Evolutionary conservation across 2,797 vertebrate genomes (phyloP), one percentile per base, ranked within the genome.

Genomic region (Helicolenus hilgendorfi): DNA sequence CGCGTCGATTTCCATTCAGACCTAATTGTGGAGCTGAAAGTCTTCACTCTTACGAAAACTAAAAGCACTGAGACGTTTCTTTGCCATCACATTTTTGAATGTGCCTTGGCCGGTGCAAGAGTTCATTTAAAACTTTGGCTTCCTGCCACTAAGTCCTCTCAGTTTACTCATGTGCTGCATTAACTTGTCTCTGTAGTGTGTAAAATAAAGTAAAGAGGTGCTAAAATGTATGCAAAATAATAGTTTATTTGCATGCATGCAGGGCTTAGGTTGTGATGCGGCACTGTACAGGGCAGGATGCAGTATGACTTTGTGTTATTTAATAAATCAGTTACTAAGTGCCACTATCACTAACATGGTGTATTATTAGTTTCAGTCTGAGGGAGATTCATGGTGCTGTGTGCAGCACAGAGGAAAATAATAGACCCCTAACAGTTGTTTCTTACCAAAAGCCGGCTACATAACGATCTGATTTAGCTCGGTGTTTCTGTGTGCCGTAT

Each of bases 91-190:
- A 69, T 69, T 80, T 77, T 55, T 62, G 20, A 72, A 72, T 69
- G 49, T 56, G 67, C 38, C 72, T 83, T 87, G 83, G 90, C 73
- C 22, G 7, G 65, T 68, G 78, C 56, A n/a, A 59, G n/a, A 80
- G 35, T 90, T 94, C 62, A 84, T 93, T 91, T 85, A 89, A 84
- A 85, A 77, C 59, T 6, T 53, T 93, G 92, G 89, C 84, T 56
- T 73, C 8, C 33, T 79, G 76, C 90, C 85, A 91, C 77, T 77
- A 59, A 82, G 63, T 89, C 83, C 72, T 72, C 72, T 73, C 73
- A 58, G 77, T 89, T 91, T 72, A 79, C 72, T 76, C 74, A 55
- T 89, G 78, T 83, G 68, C 77, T 69, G 77, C 63, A 79, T 92
- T 82, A 64, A 83, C 70, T 72, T 83, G 65, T 75, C 36, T 59